A percentile compares a stretch with the other conserved stretches of the same genome.
Evolutionary conservation across 2,797 vertebrate genomes (phyloP).

Genomic region (Dipus sagitta): DNA sequence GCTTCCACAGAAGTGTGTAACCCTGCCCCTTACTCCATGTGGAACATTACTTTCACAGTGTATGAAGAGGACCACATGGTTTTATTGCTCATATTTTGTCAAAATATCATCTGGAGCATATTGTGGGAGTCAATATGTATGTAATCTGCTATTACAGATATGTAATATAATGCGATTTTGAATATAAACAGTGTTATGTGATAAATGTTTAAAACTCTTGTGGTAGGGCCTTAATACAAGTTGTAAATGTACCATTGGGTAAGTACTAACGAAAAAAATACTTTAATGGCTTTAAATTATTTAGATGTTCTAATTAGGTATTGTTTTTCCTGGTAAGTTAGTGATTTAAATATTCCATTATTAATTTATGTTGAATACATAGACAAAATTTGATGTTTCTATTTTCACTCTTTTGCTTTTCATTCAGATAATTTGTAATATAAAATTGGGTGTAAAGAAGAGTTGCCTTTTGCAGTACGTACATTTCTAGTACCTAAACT

Average conservation of each 20-base stretch:
- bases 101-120: neutral
- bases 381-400: neutral
- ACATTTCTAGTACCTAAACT: neutral
- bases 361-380: slow-evolving; percentile 53
- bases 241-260: neutral
- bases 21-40: neutral
- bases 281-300: slow-evolving; percentile 48
- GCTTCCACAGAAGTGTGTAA: neutral
- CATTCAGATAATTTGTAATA: slow-evolving; percentile 47
- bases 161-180: slow-evolving; percentile 36
- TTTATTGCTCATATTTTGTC: neutral
- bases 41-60: neutral
- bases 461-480: neutral
- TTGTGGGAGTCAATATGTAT: slow-evolving; percentile 26
- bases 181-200: slow-evolving; percentile 49
- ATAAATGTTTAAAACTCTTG: slow-evolving; percentile 56
- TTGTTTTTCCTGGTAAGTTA: slow-evolving; percentile 57
- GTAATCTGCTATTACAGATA: neutral
- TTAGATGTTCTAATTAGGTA: slow-evolving; percentile 26
- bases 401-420: slow-evolving; percentile 33
- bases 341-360: slow-evolving; percentile 52
- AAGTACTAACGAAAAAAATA: slow-evolving; percentile 45
- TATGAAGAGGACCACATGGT: neutral
- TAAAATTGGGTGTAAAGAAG: neutral
- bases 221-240: slow-evolving; percentile 36